A percentile compares a stretch with the other conserved stretches of the same genome.
Evolutionary conservation across 2,797 vertebrate species (phyloP).

Genomic region (Liparis tanakae): DNA sequence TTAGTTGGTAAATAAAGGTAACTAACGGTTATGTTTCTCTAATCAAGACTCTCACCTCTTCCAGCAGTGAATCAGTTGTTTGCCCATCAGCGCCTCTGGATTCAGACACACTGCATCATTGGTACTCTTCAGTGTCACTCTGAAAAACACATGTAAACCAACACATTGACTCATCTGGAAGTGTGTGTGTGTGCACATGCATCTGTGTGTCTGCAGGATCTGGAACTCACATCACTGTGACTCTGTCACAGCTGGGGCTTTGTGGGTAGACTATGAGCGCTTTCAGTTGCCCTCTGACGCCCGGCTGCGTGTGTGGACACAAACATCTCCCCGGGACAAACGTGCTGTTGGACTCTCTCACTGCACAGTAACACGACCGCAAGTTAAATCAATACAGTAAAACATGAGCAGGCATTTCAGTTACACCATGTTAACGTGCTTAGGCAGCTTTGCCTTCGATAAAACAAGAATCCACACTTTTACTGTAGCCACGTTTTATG

Average conservation of each 20-base stretch:
- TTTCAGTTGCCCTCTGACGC: slow-evolving; percentile 58
- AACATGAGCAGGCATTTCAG: slow-evolving; percentile 25
- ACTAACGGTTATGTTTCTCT: neutral
- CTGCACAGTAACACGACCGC: slow-evolving; percentile 68
- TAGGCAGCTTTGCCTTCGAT: neutral
- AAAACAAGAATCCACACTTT: slow-evolving; percentile 1
- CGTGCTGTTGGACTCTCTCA: slow-evolving; percentile 48
- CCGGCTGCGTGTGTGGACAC: slow-evolving; percentile 52
- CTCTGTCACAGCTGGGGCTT: slow-evolving; percentile 65
- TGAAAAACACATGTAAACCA: slow-evolving; percentile 59
- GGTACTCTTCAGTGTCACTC: slow-evolving; percentile 68
- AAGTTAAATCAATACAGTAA: slow-evolving; percentile 29
- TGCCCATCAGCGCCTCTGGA: slow-evolving; percentile 67
- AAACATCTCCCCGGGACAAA: slow-evolving; percentile 80
- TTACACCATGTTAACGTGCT: slow-evolving; percentile 2
- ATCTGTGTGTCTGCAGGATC: neutral
- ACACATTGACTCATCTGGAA: slow-evolving; percentile 21
- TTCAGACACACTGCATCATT: slow-evolving; percentile 70
- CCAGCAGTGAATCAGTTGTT: slow-evolving; percentile 79
- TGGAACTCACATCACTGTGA: slow-evolving; percentile 83
- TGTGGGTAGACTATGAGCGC: slow-evolving; percentile 62
- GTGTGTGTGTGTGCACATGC: neutral
- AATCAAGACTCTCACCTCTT: slow-evolving; percentile 71
- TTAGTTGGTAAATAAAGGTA: neutral
- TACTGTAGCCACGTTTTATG: neutral